Evolutionary conservation across 1,140 invertebrate species (phyloP).

Genomic region (Dinoponera quadriceps): DNA sequence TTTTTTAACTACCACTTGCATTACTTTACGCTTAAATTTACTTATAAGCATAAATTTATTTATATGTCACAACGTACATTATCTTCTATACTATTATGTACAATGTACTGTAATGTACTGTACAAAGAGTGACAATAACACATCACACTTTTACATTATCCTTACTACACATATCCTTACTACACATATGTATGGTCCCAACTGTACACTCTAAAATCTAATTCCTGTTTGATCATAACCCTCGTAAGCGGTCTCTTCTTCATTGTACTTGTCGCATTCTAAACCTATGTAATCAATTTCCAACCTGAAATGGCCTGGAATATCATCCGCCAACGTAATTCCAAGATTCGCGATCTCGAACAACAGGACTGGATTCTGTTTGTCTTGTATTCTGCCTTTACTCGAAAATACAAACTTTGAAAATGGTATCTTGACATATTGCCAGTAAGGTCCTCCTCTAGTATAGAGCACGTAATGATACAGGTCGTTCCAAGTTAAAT

Average conservation of each 20-base stretch:
- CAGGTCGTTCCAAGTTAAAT: slow-evolving; percentile 94
- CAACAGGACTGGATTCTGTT: slow-evolving; percentile 88
- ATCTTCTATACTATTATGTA: background rate
- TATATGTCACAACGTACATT: slow-evolving; percentile 5
- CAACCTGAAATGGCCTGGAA: slow-evolving; percentile 93
- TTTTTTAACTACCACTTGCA: background rate
- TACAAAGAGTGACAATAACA: background rate
- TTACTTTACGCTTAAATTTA: background rate
- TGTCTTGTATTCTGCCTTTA: slow-evolving; percentile 95
- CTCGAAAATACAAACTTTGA: slow-evolving; percentile 95
- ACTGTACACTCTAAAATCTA: background rate
- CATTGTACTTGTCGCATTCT: slow-evolving; percentile 90
- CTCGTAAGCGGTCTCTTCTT: slow-evolving; percentile 96
- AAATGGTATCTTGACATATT: slow-evolving; percentile 97
- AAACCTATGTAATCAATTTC: slow-evolving; percentile 98
- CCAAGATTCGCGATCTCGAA: slow-evolving; percentile 90
- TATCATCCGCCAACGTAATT: slow-evolving; percentile 92
- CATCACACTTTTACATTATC: background rate
- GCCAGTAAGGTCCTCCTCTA: slow-evolving; percentile 98
- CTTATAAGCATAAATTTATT: slow-evolving; percentile 25
- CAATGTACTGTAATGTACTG: too few species aligned
- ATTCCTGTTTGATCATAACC: slow-evolving; percentile 85
- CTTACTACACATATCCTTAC: background rate
- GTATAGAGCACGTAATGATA: slow-evolving; percentile 95
- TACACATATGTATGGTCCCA: background rate